Base-by-base conservation (phyloP, 2,113 vertebrate species). In the Phaetusa simplex region DNA sequence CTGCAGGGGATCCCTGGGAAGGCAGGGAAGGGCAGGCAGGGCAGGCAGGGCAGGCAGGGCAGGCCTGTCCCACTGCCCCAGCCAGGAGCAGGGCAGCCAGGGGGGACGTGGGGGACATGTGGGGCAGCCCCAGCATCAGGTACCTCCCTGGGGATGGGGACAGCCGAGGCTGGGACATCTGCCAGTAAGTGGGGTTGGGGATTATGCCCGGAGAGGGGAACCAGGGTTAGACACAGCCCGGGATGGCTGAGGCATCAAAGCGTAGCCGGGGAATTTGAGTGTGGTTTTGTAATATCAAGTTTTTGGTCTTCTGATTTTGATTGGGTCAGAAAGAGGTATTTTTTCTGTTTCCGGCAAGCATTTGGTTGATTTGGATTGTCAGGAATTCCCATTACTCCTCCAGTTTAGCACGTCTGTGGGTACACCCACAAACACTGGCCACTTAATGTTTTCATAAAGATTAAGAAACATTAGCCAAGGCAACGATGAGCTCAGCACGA, bases 71-170 rank as follows among this genome's bases (percentile, higher is more conserved):
- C 47, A 38, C 19, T 3, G 0, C 11, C n/a, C 29, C 52, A 65
- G 58, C 8, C 58, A n/a, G 50, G 14, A 52, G 42, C 67, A n/a
- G 47, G 58, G n/a, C 42, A 42, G 49, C 12, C 1, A 5, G 9
- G 43, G 49, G 36, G 7, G 14, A 49, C 11, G 20, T 10, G 45
- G 45, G 45, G 45, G 19, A 45, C 11, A 55, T 11, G 2, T 5
- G 8, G 21, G 19, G 11, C 29, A 59, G 40, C 10, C 6, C 8
- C n/a, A n/a, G 53, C 32, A 34, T 9, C 0, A 0, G 30, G 43
- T 24, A 32, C 14, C 7, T 52, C 45, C 27, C 30, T 32, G 26
- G 29, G 55, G 30, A 73, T 1, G 2, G 61, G 30, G 17, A 50
- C 12, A 87, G 32, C 36, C 18, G 29, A 45, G 32, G 16, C 38